These are phyloP conservation scores for Romanomermis culicivorax DNA, from an alignment of 2,888 invertebrate genomes.

Conservation along the genomic window DNA sequence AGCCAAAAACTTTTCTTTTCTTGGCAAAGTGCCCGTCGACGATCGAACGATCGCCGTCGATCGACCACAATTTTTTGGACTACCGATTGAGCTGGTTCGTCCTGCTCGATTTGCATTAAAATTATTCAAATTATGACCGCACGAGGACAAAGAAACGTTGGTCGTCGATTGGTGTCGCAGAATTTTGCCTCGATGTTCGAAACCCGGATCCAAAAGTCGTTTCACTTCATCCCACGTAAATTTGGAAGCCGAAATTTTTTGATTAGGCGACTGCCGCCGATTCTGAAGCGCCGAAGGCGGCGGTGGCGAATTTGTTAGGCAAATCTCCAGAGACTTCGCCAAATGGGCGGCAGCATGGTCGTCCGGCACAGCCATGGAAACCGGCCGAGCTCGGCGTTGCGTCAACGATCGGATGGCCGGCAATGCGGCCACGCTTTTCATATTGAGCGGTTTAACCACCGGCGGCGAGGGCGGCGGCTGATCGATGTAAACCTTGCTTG, in stretches of 20 bases:
- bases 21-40: no score
- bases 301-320: no score
- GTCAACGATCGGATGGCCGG: neutral
- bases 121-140: no score
- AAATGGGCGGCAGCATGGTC: no score
- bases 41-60: no score
- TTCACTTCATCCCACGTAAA: conserved; percentile 8
- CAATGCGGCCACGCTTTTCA: neutral
- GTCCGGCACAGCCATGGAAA: neutral
- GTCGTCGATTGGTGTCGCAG: neutral
- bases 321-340: no score
- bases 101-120: neutral
- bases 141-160: neutral
- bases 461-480: neutral
- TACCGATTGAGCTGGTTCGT: no score
- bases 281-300: no score
- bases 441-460: neutral
- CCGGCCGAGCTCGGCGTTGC: neutral
- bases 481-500: neutral
- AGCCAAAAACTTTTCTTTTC: no score
- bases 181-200: neutral
- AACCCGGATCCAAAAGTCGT: conserved; percentile 4
- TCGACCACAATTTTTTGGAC: no score
- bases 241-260: no score
- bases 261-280: no score